Percentiles rank a stretch among this genome's conserved stretches.
phyloP scores from a whole-genome alignment of 2,113 vertebrate species.

The Seriola quinqueradiata region DNA sequence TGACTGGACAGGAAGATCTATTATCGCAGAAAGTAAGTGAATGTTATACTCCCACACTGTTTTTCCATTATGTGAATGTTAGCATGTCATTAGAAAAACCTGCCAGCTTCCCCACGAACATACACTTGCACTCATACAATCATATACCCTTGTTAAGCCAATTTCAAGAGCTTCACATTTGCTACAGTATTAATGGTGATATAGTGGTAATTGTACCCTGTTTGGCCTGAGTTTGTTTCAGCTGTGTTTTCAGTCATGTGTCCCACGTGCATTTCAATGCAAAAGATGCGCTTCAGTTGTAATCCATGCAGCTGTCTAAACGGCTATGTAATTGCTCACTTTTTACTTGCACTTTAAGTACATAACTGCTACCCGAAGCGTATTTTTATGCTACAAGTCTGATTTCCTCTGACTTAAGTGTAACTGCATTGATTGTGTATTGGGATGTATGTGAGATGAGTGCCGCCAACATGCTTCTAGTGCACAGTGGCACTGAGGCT shows the following conservation, averaged over 20 bases:
- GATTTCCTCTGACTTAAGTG: neutral
- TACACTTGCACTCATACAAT: neutral
- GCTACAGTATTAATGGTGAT: neutral
- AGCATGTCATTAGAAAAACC: neutral
- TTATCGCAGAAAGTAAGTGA: conserved; percentile 95
- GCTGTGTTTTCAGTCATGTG: neutral
- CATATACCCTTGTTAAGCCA: neutral
- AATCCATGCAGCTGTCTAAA: neutral
- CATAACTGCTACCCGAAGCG: neutral
- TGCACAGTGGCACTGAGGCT: neutral
- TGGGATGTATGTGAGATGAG: neutral
- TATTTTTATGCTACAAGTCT: neutral
- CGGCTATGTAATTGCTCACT: neutral
- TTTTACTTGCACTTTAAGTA: neutral
- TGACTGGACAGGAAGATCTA: conserved; percentile 91
- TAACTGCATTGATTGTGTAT: neutral
- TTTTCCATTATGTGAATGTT: neutral
- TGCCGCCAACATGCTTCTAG: neutral
- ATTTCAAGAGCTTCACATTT: neutral
- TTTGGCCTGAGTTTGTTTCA: neutral
- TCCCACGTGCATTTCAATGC: neutral
- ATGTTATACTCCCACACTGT: neutral
- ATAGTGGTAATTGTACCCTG: neutral
- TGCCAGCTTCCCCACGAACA: neutral
- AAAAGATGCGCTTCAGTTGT: neutral